Evolutionary conservation across 2,113 vertebrate species (phyloP).

Genomic region (Bothrops jararaca): DNA sequence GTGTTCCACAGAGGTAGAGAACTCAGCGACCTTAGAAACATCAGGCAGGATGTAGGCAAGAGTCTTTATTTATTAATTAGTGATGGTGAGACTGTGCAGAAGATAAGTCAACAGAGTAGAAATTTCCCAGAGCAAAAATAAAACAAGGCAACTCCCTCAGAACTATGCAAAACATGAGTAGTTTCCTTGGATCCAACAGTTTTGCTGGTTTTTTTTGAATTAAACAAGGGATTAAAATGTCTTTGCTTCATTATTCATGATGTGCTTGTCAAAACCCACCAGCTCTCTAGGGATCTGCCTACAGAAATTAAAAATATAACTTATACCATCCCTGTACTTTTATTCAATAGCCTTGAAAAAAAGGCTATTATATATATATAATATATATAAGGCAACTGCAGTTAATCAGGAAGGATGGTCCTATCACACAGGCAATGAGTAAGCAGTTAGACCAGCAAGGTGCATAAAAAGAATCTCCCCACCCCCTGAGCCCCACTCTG

Average conservation of each 20-base stretch:
- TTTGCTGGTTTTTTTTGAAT: background rate
- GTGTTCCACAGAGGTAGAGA: rapidly evolving
- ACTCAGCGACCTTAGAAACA: background rate
- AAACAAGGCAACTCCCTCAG: background rate
- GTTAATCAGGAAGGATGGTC: too few species aligned
- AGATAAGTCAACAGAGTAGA: background rate
- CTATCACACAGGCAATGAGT: too few species aligned
- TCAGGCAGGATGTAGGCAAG: background rate
- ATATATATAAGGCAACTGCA: too few species aligned
- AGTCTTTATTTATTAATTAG: constrained; percentile 14
- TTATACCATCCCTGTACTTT: background rate
- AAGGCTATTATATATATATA: too few species aligned
- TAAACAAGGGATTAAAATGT: background rate
- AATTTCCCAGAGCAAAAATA: background rate
- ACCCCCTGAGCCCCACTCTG: too few species aligned
- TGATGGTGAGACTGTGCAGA: background rate
- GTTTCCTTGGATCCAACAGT: background rate
- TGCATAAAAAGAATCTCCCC: too few species aligned
- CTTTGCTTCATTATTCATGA: background rate
- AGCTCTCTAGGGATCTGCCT: background rate
- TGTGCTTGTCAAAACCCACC: background rate
- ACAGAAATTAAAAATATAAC: background rate
- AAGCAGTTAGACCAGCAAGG: too few species aligned
- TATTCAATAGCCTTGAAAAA: background rate
- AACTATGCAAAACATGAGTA: background rate